Evolutionary conservation across 2,888 invertebrate genomes (phyloP).

Genomic region (Apantesis nais): DNA sequence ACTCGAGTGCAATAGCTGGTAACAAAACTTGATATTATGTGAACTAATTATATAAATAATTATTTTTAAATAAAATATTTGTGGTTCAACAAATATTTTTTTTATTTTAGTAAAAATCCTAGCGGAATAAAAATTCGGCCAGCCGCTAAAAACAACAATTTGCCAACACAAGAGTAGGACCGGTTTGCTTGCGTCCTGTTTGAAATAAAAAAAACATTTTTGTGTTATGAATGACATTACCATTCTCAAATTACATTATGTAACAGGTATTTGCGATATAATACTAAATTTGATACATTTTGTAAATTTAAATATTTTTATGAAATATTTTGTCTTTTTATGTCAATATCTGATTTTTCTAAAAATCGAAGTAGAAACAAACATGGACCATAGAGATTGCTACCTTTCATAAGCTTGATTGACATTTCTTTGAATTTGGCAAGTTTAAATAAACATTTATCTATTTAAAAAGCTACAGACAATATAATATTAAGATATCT

Average conservation of each 20-base stretch:
- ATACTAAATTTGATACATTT: conserved; percentile 2
- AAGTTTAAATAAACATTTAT: background rate
- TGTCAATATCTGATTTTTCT: conserved; percentile 2
- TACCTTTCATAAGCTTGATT: background rate
- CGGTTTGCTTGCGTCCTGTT: background rate
- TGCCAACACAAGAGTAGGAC: background rate
- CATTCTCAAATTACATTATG: background rate
- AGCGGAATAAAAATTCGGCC: background rate
- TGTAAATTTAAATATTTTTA: background rate
- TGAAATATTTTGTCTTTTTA: background rate
- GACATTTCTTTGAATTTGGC: background rate
- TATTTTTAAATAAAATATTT: background rate
- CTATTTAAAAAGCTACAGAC: background rate
- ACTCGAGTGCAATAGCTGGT: background rate
- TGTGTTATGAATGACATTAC: background rate
- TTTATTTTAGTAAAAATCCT: background rate
- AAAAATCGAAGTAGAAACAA: background rate
- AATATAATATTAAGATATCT: background rate
- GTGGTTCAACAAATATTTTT: background rate
- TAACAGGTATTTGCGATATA: background rate
- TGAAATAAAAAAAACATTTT: background rate
- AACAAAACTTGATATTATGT: background rate
- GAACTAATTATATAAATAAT: background rate
- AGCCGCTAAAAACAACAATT: background rate
- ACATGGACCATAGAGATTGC: background rate